Conservation (phyloP, 2,113 vertebrate genomes). For the Tachysurus fulvidraco region DNA sequence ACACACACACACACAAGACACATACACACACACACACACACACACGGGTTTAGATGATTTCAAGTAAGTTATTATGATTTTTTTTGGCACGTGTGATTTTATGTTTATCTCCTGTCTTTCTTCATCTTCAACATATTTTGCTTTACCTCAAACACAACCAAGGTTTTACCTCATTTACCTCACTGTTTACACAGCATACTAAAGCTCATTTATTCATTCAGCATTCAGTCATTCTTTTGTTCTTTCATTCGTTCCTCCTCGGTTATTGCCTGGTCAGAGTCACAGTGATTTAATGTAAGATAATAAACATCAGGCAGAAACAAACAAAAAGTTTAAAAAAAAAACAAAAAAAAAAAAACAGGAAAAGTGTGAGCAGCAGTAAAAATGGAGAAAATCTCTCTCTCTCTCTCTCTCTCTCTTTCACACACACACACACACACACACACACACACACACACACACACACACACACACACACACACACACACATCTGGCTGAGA, state of each 20-base stretch:
- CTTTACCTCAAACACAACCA: neutral
- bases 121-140: neutral
- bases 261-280: neutral
- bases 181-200: neutral
- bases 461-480: neutral
- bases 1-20: conserved; percentile 2
- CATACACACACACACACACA: conserved; percentile 2
- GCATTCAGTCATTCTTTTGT: too few species aligned
- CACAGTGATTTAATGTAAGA: neutral
- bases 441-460: neutral
- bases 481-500: neutral
- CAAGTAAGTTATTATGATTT: neutral
- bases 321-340: neutral
- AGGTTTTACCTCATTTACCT: neutral
- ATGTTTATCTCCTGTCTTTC: neutral
- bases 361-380: too few species aligned
- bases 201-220: too few species aligned
- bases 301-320: too few species aligned
- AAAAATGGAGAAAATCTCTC: neutral
- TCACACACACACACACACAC: neutral
- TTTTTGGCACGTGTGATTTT: neutral
- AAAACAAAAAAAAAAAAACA: neutral
- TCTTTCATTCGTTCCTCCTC: neutral
- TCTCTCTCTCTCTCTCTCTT: too few species aligned
- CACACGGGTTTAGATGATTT: neutral